Evolutionary conservation across 1,140 invertebrate species (phyloP), one percentile per base, ranked within the genome.

Genomic region (Zeugodacus cucurbitae): DNA sequence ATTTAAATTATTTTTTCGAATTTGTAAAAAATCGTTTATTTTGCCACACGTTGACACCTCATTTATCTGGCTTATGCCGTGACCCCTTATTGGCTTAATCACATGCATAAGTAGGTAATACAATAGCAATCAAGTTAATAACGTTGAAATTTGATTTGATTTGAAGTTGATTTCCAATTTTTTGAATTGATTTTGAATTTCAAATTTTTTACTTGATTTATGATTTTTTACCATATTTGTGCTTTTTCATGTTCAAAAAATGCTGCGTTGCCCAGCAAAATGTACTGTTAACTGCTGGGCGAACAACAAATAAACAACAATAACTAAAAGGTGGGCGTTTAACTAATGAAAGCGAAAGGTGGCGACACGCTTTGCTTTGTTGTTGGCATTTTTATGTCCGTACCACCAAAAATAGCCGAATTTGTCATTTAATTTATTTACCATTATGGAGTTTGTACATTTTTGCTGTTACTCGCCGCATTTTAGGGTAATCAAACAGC

Each of bases 41-140:
- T 82, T 82, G 41, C 74, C 74, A 41, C 41, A 82, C 74, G 26
- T 44, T 44, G 74, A 48, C 74, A 82, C 74, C 74, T 82, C 74
- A 82, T 82, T 82, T 41, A 48, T 82, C 41, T 54, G 41, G 41
- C 74, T 82, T 82, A 82, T 29, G 41, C 10, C 8, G 41, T 17
- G 20, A 29, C 44, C 11, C 6, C 44, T 54, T 82, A 82, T 82
- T 82, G 37, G 4, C 34, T 34, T 48, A 54, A 26, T 82, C n/a
- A 54, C 1, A 41, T 74, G 26, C 64, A 67, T 34, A 34, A 34
- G 64, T 17, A 34, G 34, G 59, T 2, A n/a, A 8, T 11, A 67
- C 62, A 74, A 74, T 74, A 74, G 34, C 74, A 82, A 44, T 48
- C 34, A 82, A n/a, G 37, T 48, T 82, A 82, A 82, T 82, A 54